A percentile compares a stretch with the other conserved stretches of the same genome.
Evolutionary conservation across 2,888 invertebrate species (phyloP).

Genomic region (Orthonychiurus folsomi): DNA sequence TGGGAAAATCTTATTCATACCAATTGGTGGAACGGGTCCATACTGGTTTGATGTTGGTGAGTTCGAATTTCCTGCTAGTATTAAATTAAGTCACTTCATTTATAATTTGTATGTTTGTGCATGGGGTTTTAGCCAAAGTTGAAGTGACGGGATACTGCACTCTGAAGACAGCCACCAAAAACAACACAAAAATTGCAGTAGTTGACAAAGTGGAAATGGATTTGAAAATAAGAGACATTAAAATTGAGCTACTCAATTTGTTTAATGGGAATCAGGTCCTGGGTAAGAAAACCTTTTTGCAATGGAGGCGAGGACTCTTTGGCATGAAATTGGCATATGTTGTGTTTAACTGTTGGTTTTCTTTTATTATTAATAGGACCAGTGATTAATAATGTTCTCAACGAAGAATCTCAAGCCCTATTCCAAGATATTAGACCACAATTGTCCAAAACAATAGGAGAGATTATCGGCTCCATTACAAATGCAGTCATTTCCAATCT

Average conservation of each 20-base stretch:
- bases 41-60: constrained; percentile 23
- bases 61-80: too few species aligned
- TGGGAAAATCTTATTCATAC: constrained; percentile 20
- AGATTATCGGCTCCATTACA: constrained; percentile 14
- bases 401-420: constrained; percentile 18
- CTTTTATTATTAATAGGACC: constrained; percentile 13
- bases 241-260: constrained; percentile 16
- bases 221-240: constrained; percentile 16
- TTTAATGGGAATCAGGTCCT: constrained; percentile 20
- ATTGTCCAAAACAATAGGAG: constrained; percentile 13
- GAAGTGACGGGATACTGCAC: constrained; percentile 13
- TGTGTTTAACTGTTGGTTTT: not conserved
- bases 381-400: constrained; percentile 19
- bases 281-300: too few species aligned
- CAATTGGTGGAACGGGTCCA: constrained; percentile 20
- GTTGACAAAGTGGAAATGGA: constrained; percentile 17
- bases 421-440: constrained; percentile 19
- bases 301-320: not conserved
- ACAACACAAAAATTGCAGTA: not conserved
- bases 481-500: constrained; percentile 17
- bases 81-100: too few species aligned
- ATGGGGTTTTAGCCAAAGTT: constrained; percentile 17
- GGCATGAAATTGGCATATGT: not conserved
- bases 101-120: too few species aligned
- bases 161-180: constrained; percentile 11